Evolutionary conservation across 2,888 invertebrate genomes (phyloP).

Genomic region (Zaprionus lineosus): DNA sequence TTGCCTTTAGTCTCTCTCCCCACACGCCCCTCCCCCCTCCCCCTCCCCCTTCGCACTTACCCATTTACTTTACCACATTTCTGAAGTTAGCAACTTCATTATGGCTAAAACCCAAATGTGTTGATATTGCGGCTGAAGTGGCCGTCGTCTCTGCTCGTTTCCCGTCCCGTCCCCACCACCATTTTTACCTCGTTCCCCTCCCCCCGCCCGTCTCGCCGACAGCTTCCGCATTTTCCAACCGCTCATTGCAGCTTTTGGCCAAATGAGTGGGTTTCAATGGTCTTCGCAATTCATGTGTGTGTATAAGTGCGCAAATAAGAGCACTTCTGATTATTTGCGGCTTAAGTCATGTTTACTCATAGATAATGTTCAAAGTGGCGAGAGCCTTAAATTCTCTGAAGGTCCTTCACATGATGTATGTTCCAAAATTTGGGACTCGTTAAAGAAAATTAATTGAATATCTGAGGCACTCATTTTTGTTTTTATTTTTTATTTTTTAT

Average conservation of each 20-base stretch:
- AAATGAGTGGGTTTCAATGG: slow-evolving; percentile 61
- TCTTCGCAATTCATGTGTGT: slow-evolving; percentile 35
- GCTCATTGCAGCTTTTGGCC: slow-evolving; percentile 29
- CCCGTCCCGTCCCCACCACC: no score
- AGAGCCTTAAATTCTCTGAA: slow-evolving; percentile 3
- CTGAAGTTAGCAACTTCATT: slow-evolving; percentile 76
- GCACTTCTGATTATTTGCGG: slow-evolving; percentile 69
- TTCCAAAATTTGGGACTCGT: no score
- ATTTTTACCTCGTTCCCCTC: no score
- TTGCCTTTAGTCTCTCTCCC: no score
- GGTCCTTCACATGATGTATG: no score
- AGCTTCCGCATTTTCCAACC: not conserved
- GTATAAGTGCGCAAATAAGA: slow-evolving; percentile 42
- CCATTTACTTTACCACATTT: no score
- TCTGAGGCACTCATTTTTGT: no score
- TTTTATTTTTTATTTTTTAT: no score
- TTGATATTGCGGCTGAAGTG: slow-evolving; percentile 71
- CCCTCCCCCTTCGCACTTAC: no score
- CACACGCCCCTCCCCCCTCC: no score
- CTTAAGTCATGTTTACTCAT: slow-evolving; percentile 57
- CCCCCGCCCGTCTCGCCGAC: no score
- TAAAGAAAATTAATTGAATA: no score
- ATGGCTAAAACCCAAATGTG: slow-evolving; percentile 77
- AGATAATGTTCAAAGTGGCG: slow-evolving; percentile 37
- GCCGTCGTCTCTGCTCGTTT: slow-evolving; percentile 15